Base-by-base conservation (phyloP, 2,888 invertebrate species). In the Brachyopa scutellaris region DNA sequence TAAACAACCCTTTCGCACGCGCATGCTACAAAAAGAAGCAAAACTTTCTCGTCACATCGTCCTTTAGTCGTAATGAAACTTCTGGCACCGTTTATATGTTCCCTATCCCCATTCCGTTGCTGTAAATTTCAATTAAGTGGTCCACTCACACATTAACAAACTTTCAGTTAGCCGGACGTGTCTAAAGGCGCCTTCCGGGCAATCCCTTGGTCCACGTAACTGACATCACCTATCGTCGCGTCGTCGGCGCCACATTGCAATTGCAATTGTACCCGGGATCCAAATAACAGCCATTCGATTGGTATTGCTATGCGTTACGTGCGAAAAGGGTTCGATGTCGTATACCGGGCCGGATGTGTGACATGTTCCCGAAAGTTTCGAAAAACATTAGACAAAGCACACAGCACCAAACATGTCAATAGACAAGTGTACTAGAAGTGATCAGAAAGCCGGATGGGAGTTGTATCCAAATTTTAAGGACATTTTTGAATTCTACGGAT, bases 81-180 rank as follows among this genome's bases (percentile, higher is more conserved):
- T 51, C 15, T 33, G 21, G 13, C n/a, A n/a, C n/a, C n/a, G n/a
- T n/a, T n/a, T n/a, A n/a, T n/a, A n/a, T n/a, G n/a, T n/a, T n/a
- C n/a, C n/a, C n/a, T n/a, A 17, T 13, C 7, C 6, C 42, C 53
- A 19, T 49, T 51, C 26, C 6, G 15, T 57, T 31, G 59, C 36
- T 49, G 66, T 70, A 82, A 82, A 82, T 82, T 82, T 82, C 82
- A 82, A 82, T 82, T 82, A 66, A 47, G 73, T 26, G 19, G 21
- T 82, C 33, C 53, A 69, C 26, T 59, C 23, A 11, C 70, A n/a
- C 77, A 66, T 77, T 76, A 80, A 72, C 70, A 70, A 77, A 82
- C 59, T 70, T 77, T 77, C 70, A 64, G 77, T 66, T 61, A 64
- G 53, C 42, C 3, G 61, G 76, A 82, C 82, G 70, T 77, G 82